Evolutionary conservation across 2,797 vertebrate species (phyloP), one percentile per base, ranked within the genome.

Genomic region (Margarornis squamiger): DNA sequence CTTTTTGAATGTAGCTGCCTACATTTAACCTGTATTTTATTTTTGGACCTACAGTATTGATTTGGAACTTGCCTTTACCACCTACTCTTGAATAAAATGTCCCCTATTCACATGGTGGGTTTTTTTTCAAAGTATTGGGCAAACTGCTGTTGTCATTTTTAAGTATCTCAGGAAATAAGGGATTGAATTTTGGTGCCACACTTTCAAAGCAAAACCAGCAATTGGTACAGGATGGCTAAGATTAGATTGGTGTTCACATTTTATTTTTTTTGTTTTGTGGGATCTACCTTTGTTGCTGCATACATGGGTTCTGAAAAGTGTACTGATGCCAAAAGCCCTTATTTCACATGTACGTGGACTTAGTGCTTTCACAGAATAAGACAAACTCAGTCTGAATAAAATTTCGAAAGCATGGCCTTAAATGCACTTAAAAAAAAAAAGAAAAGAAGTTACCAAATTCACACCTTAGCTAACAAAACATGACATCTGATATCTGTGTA

Each of bases 71-170:
- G 18, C 7, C 13, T 88, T 73, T 82, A 43, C 10, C 24, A 43
- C 57, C 27, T 51, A 39, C 73, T 55, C 30, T 59, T 70, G 17
- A 20, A 62, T 61, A 79, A 89, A 93, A 29, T 43, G 45, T 43
- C 7, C 14, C 10, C 5, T 58, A 1, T 43, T 82, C 3, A 21
- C 74, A 19, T 0, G 3, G 2, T 68, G 24, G 0, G 1, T 12
- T 30, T 51, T 74, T 76, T 71, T 32, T 15, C 39, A 57, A 63
- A 32, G 38, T 43, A 30, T 23, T 12, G 17, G 32, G 8, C 7
- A 65, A 82, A 51, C 6, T 79, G 30, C 22, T 66, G 30, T 8
- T 92, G 19, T 38, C 45, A 76, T 58, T 77, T 94, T 73, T 16
- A 51, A 66, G 49, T 12, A 51, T 14, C 4, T 12, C 15, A 65